Base-by-base conservation (phyloP, 2,113 vertebrate genomes). In the Amphiprion percula region DNA sequence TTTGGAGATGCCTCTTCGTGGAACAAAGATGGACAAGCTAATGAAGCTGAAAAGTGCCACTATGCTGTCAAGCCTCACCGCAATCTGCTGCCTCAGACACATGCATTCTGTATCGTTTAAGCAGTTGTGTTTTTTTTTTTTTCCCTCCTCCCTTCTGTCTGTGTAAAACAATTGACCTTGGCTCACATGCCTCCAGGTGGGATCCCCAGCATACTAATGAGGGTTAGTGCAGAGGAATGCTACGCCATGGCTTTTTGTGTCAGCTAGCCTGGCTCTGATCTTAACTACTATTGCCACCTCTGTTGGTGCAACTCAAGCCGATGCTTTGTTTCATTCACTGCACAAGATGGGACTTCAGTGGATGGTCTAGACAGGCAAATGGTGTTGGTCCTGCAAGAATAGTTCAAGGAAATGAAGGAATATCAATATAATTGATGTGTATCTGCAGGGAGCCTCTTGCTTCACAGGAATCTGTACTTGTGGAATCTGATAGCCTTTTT, bases 201-300 rank as follows among this genome's bases (percentile, higher is more conserved):
- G 76, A 88, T 91, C 83, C 76, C 47, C 61, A 66, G 88, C 90
- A 92, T 92, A 90, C 90, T 92, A 89, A 91, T 91, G 74, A 87
- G 77, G 77, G 76, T 72, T 68, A 82, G 60, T 80, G 84, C 77
- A 70, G 82, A 90, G 71, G 63, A 87, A 80, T 74, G 82, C 86
- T 74, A 82, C 16, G 62, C 68, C 21, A 66, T 73, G 46, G 54
- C 46, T 71, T 87, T 85, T 66, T 85, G 76, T 82, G 77, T 76
- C 82, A 74, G 66, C 77, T 44, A 60, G 78, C 60, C 81, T 28
- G 77, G 54, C 87, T 90, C 70, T 77, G 86, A 88, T 90, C 68
- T 77, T 53, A 82, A 76, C 62, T 73, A 78, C 70, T 54, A 50
- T 70, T 21, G 30, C 79, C 81, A 65, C 61, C 84, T 76, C 56